phyloP scores from a whole-genome alignment of 2,888 invertebrate species.

The Panzeria rudis region DNA sequence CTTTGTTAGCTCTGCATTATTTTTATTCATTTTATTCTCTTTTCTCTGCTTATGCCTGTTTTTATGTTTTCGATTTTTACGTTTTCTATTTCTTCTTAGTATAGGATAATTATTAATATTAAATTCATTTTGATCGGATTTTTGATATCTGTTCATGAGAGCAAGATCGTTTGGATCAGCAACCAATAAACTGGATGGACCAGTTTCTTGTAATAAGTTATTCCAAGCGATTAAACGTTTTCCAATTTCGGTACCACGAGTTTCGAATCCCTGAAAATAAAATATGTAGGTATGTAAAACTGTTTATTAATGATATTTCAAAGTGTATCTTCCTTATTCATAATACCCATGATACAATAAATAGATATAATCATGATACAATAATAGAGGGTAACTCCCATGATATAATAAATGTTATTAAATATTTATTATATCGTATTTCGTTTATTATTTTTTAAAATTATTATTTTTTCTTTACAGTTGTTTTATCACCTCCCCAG shows the following conservation, averaged over 20 bases:
- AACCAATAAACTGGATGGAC: conserved; percentile 88
- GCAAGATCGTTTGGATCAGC: conserved; percentile 88
- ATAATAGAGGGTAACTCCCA: no score
- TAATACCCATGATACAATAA: no score
- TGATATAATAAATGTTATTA: no score
- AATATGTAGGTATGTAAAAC: neutral
- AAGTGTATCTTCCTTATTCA: neutral
- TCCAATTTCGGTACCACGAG: conserved; percentile 93
- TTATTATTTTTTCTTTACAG: no score
- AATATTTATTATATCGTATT: no score
- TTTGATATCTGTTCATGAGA: conserved; percentile 30
- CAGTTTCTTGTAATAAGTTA: conserved; percentile 91
- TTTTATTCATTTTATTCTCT: conserved; percentile 71
- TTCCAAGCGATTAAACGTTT: conserved; percentile 92
- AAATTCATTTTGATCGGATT: conserved; percentile 35
- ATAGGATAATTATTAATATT: conserved; percentile 50
- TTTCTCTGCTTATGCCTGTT: conserved; percentile 79
- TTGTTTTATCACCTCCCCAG: no score
- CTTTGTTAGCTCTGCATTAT: conserved; percentile 66
- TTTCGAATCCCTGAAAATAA: conserved; percentile 91
- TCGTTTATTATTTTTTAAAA: no score
- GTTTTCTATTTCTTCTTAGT: conserved; percentile 82
- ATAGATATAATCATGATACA: no score
- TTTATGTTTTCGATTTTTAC: conserved; percentile 75
- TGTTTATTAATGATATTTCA: neutral